phyloP scores from a whole-genome alignment of 2,797 vertebrate genomes.

The Sebastes vulpes region DNA sequence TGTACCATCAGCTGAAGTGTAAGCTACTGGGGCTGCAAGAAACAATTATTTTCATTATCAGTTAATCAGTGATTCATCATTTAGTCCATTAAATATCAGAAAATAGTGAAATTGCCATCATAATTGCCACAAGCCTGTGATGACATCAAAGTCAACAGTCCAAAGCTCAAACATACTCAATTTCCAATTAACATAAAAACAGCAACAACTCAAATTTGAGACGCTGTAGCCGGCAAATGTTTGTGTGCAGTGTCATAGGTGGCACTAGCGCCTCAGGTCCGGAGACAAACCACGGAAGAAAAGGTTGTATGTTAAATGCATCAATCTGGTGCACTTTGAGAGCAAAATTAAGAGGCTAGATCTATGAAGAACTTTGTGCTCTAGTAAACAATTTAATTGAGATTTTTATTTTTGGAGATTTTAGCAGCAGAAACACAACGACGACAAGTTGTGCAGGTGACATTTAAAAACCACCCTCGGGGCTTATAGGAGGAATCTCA shows the following conservation, averaged over 20 bases:
- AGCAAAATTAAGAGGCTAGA: too few species aligned
- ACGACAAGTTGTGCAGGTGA: too few species aligned
- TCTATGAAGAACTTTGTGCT: too few species aligned
- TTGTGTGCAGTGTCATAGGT: background rate
- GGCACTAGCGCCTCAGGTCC: too few species aligned
- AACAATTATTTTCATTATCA: background rate
- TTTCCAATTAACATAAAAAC: background rate
- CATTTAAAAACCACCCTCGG: too few species aligned
- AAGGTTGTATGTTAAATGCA: too few species aligned
- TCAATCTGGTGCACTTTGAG: too few species aligned
- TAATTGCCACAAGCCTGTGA: background rate
- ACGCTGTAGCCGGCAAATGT: background rate
- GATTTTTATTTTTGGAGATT: too few species aligned
- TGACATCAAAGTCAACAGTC: background rate
- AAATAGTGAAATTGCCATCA: background rate
- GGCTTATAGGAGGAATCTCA: too few species aligned
- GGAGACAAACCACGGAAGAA: too few species aligned
- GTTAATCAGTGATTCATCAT: background rate
- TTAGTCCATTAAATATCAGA: background rate
- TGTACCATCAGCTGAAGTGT: background rate
- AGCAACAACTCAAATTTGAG: background rate
- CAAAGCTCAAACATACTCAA: background rate
- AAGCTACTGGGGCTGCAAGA: background rate
- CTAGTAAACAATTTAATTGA: too few species aligned
- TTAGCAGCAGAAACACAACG: too few species aligned